Evolutionary conservation across 2,888 invertebrate genomes (phyloP), one percentile per base, ranked within the genome.

Genomic region (Muscina levida): DNA sequence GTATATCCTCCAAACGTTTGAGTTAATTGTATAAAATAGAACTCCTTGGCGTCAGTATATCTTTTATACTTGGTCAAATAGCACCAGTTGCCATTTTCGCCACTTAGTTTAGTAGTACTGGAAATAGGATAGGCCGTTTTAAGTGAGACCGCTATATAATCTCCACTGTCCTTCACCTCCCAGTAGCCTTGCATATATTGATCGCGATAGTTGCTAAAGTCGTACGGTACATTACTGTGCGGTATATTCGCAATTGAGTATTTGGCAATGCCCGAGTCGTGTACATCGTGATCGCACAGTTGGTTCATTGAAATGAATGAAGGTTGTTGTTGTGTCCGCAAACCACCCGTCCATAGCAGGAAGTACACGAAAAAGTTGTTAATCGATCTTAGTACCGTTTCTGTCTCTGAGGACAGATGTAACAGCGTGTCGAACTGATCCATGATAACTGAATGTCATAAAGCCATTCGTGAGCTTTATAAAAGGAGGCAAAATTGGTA

Each of bases 271-370:
- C 62, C 62, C 11, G 62, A 0, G 26, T 51, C 51, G 51, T 48
- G 48, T 17, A 48, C 51, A 51, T 67, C 51, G 1, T 13, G 1
- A 5, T 15, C 31, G 19, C 26, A 26, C 31, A 67, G 31, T 17
- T 67, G 67, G n/a, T 67, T 67, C 67, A 67, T 67, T n/a, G 67
- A 67, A 3, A 67, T 8, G 26, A 48, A 67, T 8, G 67, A 31
- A 2, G 51, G 67, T 31, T 67, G 31, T 1, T 2, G 19, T 6
- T 37, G 39, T 8, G 26, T 15, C 0, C 31, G 26, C 5, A 3
- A 8, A n/a, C 59, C 37, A 10, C 66, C 66, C 5, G 48, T 67
- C 37, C 48, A 51, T 15, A 67, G 37, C 10, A 67, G 37, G 31
- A 37, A 67, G 15, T 67, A 67, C 3, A 67, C 1, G 6, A 67